Evolutionary conservation across 2,888 invertebrate species (phyloP).

Genomic region (Lepas anatifera): DNA sequence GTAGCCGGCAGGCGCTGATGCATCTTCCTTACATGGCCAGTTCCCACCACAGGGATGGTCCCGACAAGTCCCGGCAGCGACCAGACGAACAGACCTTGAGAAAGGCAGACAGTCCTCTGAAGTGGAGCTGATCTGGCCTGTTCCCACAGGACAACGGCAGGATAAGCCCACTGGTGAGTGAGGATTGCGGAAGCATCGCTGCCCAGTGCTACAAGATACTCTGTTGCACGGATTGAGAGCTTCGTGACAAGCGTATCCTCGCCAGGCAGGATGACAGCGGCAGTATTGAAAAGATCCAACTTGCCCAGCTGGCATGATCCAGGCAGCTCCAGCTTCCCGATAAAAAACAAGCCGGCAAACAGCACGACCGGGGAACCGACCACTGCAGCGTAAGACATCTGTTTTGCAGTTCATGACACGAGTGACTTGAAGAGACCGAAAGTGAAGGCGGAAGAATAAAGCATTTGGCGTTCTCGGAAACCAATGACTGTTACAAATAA

Average conservation of each 20-base stretch:
- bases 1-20: background rate
- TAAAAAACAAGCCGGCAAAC: background rate
- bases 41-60: background rate
- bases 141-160: background rate
- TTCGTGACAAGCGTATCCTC: background rate
- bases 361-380: background rate
- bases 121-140: background rate
- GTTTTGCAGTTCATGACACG: background rate
- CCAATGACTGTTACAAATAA: background rate
- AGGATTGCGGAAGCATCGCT: background rate
- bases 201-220: background rate
- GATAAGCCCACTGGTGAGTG: background rate
- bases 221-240: background rate
- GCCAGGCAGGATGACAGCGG: background rate
- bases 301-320: background rate
- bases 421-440: background rate
- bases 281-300: background rate
- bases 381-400: background rate
- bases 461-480: background rate
- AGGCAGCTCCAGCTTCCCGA: background rate
- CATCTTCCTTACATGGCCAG: background rate
- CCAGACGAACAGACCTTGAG: background rate
- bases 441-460: background rate
- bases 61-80: background rate
- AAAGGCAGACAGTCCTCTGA: too few species aligned